Percentiles rank a stretch among this genome's conserved stretches.
Conservation (phyloP, 1,140 invertebrate genomes). For the Cepaea nemoralis region DNA sequence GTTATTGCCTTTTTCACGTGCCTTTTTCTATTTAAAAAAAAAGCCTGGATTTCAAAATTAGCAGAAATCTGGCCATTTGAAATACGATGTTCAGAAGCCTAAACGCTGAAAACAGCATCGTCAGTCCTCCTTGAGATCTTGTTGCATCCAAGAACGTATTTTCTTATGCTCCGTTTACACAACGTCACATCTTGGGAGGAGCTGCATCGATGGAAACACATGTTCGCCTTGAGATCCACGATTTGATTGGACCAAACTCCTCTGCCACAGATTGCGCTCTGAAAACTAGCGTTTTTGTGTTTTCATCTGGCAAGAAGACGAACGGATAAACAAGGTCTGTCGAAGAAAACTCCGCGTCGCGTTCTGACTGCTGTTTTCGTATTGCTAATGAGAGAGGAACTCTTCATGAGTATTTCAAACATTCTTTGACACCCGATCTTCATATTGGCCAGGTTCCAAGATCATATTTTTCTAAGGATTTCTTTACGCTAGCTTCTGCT, state of each 20-base stretch:
- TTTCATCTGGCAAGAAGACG: not conserved
- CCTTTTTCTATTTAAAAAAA: not conserved
- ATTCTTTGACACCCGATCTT: slow-evolving; percentile 31
- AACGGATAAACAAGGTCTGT: slow-evolving; percentile 17
- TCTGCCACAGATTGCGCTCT: not conserved
- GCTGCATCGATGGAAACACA: not conserved
- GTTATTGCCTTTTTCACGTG: not conserved
- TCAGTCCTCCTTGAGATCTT: not conserved
- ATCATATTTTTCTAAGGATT: not conserved
- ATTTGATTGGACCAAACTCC: not conserved
- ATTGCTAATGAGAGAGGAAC: slow-evolving; percentile 30
- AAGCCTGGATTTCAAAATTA: not conserved
- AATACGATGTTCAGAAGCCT: not conserved
- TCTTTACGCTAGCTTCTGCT: not conserved
- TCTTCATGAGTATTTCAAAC: slow-evolving; percentile 1
- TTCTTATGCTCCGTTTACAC: not conserved
- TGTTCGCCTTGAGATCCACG: not conserved
- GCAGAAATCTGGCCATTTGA: not conserved
- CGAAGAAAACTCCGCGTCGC: not conserved
- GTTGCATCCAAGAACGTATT: not conserved
- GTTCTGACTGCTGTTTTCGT: slow-evolving; percentile 28
- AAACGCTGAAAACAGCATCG: not conserved
- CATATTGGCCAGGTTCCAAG: slow-evolving; percentile 32
- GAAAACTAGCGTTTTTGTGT: not conserved
- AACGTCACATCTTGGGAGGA: not conserved